Conservation (phyloP, 2,113 vertebrate genomes). For the Noctilio leporinus region DNA sequence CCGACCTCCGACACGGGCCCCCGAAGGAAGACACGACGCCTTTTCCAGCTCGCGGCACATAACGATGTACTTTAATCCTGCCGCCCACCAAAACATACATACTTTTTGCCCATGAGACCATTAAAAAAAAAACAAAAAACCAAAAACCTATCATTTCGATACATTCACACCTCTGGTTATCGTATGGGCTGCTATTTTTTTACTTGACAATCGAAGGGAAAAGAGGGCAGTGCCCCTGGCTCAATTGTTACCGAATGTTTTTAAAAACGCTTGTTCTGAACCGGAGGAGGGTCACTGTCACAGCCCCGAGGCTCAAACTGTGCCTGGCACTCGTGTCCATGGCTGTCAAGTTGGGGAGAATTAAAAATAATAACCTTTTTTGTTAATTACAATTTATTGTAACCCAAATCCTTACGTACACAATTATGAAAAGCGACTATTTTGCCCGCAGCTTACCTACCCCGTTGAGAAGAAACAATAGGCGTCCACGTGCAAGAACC, state of each 20-base stretch:
- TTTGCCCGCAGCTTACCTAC: not conserved
- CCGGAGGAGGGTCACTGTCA: not conserved
- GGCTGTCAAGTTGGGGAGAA: not conserved
- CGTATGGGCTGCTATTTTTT: not conserved
- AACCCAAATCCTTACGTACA: not conserved
- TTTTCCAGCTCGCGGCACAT: not conserved
- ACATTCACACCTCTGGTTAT: not conserved
- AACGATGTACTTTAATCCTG: not conserved
- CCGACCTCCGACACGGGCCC: not conserved
- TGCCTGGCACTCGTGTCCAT: not conserved
- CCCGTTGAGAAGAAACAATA: not conserved
- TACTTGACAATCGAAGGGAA: not conserved
- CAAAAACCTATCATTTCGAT: not conserved
- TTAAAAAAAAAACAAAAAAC: too few relatives aligned
- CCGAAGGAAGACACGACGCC: not conserved
- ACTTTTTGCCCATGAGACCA: not conserved
- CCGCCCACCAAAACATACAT: not conserved
- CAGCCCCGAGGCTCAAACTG: not conserved
- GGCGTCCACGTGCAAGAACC: not conserved
- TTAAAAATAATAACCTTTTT: not conserved
- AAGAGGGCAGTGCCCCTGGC: not conserved
- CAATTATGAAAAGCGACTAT: not conserved
- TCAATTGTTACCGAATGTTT: not conserved
- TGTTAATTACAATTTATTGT: slow-evolving; percentile 4
- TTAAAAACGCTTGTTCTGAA: not conserved